A percentile compares a stretch with the other conserved stretches of the same genome.
These are phyloP conservation scores for Gymnocheta viridis DNA, from an alignment of 2,888 invertebrate genomes.

Conservation along the genomic window DNA sequence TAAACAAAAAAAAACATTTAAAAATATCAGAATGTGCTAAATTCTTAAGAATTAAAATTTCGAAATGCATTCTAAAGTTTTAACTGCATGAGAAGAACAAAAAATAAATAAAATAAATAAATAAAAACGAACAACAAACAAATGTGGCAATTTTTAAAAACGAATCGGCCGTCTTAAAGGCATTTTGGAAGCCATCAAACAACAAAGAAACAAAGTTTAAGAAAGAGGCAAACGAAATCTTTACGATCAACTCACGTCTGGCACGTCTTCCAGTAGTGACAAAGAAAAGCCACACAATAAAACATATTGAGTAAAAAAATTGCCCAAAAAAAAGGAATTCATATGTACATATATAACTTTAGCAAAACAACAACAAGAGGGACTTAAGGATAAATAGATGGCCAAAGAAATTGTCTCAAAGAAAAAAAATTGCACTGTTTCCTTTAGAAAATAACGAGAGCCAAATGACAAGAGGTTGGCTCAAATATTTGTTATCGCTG, in stretches of 20 bases:
- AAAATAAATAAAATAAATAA: background rate
- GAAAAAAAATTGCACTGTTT: conserved; percentile 25
- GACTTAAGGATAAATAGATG: conserved; percentile 16
- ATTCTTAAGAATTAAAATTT: conserved; percentile 69
- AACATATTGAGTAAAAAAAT: conserved; percentile 32
- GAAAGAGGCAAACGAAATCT: conserved; percentile 64
- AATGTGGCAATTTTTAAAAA: conserved; percentile 50
- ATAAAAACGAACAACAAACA: conserved; percentile 9
- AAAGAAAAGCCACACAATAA: conserved; percentile 50
- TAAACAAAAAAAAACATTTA: conserved; percentile 15
- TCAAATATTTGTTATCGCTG: too few relatives aligned
- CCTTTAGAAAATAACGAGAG: background rate
- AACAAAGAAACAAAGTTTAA: background rate
- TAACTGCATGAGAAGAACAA: conserved; percentile 1
- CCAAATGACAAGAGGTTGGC: too few relatives aligned
- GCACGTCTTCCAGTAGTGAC: conserved; percentile 65
- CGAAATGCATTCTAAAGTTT: conserved; percentile 61
- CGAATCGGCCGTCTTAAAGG: conserved; percentile 31
- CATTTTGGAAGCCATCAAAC: conserved; percentile 34
- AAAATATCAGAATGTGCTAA: conserved; percentile 65
- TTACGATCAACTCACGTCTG: conserved; percentile 71
- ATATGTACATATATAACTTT: background rate
- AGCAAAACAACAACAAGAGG: background rate
- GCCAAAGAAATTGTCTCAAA: conserved; percentile 34
- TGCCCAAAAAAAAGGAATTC: conserved; percentile 2